Conservation (phyloP, 2,888 invertebrate genomes). For the Gasteruption jaculator region DNA sequence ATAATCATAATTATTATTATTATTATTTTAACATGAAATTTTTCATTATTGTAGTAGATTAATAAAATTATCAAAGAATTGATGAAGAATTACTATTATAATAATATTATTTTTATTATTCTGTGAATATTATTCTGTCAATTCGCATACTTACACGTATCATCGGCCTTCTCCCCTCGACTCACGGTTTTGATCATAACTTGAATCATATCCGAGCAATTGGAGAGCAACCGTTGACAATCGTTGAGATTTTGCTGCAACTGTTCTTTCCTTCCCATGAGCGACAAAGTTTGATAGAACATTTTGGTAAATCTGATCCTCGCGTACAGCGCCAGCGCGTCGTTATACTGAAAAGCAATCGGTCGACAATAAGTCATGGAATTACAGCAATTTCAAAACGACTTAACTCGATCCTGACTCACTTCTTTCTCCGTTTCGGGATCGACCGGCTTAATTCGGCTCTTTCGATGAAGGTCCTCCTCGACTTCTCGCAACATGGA, state of each 20-base stretch:
- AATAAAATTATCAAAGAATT: neutral
- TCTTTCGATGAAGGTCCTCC: slow-evolving; percentile 77
- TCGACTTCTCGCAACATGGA: slow-evolving; percentile 86
- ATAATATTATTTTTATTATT: slow-evolving; percentile 36
- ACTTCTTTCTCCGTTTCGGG: slow-evolving; percentile 51
- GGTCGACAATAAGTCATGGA: neutral
- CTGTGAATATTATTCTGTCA: slow-evolving; percentile 11
- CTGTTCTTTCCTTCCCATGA: slow-evolving; percentile 66
- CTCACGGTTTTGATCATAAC: slow-evolving; percentile 72
- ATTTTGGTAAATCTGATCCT: slow-evolving; percentile 84
- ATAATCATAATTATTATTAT: slow-evolving; percentile 6
- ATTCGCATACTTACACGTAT: slow-evolving; percentile 57
- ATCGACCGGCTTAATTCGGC: slow-evolving; percentile 56
- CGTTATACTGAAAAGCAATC: slow-evolving; percentile 53
- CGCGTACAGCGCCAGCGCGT: slow-evolving; percentile 67
- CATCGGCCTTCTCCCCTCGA: slow-evolving; percentile 68
- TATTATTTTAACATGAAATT: slow-evolving; percentile 10
- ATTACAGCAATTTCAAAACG: neutral
- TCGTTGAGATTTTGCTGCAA: slow-evolving; percentile 66
- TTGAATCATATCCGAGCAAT: slow-evolving; percentile 78
- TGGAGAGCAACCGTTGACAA: slow-evolving; percentile 75
- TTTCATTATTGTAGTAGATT: slow-evolving; percentile 1
- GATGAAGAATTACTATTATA: neutral
- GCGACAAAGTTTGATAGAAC: slow-evolving; percentile 74
- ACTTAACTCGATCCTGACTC: slow-evolving; percentile 16